Evolutionary conservation across 2,113 vertebrate genomes (phyloP).

Genomic region (Tyrannus savana): DNA sequence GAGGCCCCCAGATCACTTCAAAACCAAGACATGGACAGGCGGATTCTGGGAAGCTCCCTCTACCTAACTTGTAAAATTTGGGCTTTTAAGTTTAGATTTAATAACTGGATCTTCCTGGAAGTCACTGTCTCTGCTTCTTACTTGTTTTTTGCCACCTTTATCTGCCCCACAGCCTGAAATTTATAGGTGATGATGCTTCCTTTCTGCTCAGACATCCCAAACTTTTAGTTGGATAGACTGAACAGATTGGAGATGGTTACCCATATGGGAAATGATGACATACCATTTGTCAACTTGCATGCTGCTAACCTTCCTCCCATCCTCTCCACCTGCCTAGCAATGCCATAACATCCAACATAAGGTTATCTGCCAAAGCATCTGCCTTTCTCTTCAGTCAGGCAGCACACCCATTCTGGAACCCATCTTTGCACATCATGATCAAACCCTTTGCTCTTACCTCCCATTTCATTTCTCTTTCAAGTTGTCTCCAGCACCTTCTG

Average conservation of each 20-base stretch:
- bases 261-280: constrained; percentile 57
- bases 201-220: background rate
- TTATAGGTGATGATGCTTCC: background rate
- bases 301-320: constrained; percentile 18
- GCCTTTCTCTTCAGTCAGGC: background rate
- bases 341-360: background rate
- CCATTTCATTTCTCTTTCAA: background rate
- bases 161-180: background rate
- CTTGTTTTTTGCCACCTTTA: background rate
- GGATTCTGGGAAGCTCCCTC: background rate
- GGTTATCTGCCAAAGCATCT: constrained; percentile 55
- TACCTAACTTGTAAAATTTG: background rate
- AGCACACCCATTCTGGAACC: background rate
- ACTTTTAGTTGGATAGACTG: background rate
- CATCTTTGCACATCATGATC: background rate
- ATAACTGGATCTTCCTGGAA: background rate
- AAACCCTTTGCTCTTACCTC: background rate
- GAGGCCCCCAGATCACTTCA: background rate
- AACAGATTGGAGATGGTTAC: constrained; percentile 27
- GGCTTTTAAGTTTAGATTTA: background rate
- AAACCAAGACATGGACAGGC: accelerated
- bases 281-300: constrained; percentile 46
- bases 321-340: constrained; percentile 40
- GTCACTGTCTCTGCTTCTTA: background rate
- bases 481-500: background rate